Percentiles rank a stretch among this genome's conserved stretches.
phyloP scores from a whole-genome alignment of 2,888 invertebrate species.

The Heliconius sara region DNA sequence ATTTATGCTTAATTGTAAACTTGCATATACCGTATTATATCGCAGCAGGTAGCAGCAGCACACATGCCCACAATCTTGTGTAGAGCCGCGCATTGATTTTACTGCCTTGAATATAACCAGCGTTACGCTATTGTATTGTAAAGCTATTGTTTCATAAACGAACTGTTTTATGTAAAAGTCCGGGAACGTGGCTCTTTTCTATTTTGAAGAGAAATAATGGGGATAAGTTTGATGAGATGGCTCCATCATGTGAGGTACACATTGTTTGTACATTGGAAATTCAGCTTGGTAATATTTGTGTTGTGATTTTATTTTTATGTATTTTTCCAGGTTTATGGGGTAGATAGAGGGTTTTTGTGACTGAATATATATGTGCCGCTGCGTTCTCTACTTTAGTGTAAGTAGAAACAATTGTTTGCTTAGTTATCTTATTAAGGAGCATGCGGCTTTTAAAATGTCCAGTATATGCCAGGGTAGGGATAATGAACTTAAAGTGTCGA shows the following conservation, averaged over 20 bases:
- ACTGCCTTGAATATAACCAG: slow-evolving; percentile 44
- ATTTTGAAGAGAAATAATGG: slow-evolving; percentile 26
- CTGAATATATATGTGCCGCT: too few relatives aligned
- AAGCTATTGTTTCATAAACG: slow-evolving; percentile 43
- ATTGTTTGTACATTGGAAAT: neutral
- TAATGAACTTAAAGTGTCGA: too few relatives aligned
- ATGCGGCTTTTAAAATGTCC: too few relatives aligned
- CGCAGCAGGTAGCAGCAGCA: slow-evolving; percentile 13
- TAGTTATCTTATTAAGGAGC: too few relatives aligned
- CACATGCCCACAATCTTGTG: slow-evolving; percentile 30
- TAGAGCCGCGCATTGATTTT: slow-evolving; percentile 40
- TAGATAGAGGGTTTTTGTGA: neutral
- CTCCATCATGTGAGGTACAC: slow-evolving; percentile 1
- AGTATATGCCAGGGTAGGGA: too few relatives aligned
- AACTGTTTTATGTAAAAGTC: slow-evolving; percentile 30
- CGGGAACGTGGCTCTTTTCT: slow-evolving; percentile 28
- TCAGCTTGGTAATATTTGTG: neutral
- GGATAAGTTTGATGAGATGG: slow-evolving; percentile 28
- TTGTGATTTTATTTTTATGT: neutral
- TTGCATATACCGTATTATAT: neutral
- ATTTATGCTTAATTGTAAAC: too few relatives aligned
- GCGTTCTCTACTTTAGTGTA: too few relatives aligned
- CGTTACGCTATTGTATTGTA: slow-evolving; percentile 37
- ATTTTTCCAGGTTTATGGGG: neutral
- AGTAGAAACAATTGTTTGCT: too few relatives aligned